phyloP scores from a whole-genome alignment of 2,113 vertebrate species.

The Clinocottus analis region DNA sequence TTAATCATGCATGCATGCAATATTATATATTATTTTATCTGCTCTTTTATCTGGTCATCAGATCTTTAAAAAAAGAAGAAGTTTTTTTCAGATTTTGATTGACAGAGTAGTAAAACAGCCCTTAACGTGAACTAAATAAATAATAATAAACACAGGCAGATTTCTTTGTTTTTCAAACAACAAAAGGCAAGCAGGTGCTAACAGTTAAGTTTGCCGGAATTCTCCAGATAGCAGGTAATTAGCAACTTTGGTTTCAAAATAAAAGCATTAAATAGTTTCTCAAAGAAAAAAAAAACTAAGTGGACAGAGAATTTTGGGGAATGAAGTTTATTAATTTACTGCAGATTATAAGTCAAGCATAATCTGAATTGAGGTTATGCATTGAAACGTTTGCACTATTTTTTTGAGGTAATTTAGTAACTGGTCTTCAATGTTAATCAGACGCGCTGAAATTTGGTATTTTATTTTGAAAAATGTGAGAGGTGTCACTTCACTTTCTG shows the following conservation, averaged over 20 bases:
- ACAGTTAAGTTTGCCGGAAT: background rate
- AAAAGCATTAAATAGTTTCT: conserved; percentile 34
- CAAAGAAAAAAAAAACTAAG: background rate
- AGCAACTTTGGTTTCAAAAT: conserved; percentile 45
- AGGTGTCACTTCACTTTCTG: background rate
- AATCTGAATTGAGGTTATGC: background rate
- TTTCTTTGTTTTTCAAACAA: background rate
- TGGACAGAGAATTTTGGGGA: background rate
- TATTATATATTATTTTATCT: background rate
- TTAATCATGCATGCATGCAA: no score
- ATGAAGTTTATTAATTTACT: background rate
- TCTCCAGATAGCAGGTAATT: background rate
- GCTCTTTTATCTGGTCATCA: background rate
- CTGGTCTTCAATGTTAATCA: background rate
- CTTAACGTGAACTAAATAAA: background rate
- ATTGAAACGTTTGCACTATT: background rate
- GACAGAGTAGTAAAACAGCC: background rate
- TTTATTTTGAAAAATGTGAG: conserved; percentile 65
- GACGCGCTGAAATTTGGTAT: accelerated
- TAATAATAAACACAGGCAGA: background rate
- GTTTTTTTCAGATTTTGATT: conserved; percentile 2
- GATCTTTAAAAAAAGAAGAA: background rate
- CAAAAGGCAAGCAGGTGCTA: background rate
- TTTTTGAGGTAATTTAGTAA: background rate
- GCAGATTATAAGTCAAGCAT: background rate